Conservation (phyloP, 2,113 vertebrate species). For the Phrynosoma platyrhinos region DNA sequence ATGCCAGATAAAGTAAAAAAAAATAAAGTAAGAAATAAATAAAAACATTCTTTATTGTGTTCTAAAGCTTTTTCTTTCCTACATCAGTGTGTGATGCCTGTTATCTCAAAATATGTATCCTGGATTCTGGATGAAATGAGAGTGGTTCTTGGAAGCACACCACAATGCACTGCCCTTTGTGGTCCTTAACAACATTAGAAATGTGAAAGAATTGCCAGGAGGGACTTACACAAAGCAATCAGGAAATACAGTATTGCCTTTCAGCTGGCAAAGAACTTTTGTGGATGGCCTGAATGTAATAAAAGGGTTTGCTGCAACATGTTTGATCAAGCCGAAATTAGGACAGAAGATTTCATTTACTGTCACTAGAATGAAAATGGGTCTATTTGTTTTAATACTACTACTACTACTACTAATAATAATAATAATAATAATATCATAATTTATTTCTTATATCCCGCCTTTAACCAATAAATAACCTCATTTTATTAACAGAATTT, state of each 20-base stretch:
- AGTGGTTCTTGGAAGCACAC: slow-evolving; percentile 60
- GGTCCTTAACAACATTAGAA: slow-evolving; percentile 71
- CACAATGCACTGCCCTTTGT: slow-evolving; percentile 70
- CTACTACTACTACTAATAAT: too few relatives aligned
- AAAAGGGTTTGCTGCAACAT: slow-evolving; percentile 64
- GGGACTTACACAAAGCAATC: slow-evolving; percentile 67
- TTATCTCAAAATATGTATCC: slow-evolving; percentile 58
- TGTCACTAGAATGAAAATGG: not conserved
- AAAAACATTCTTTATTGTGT: slow-evolving; percentile 41
- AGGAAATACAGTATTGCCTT: slow-evolving; percentile 72
- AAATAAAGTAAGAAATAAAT: not conserved
- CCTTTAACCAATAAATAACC: too few relatives aligned
- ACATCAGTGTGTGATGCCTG: slow-evolving; percentile 37
- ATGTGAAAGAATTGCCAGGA: slow-evolving; percentile 66
- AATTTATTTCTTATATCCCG: not conserved
- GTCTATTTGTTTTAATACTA: not conserved
- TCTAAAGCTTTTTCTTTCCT: slow-evolving; percentile 65
- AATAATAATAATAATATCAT: not conserved
- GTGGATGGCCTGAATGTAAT: slow-evolving; percentile 61
- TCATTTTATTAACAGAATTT: not conserved
- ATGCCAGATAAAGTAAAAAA: slow-evolving; percentile 36
- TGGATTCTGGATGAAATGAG: slow-evolving; percentile 69
- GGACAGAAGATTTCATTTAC: slow-evolving; percentile 43
- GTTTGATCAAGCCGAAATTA: slow-evolving; percentile 63
- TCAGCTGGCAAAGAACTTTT: slow-evolving; percentile 68